Evolutionary conservation across 1,140 invertebrate genomes (phyloP), one percentile per base, ranked within the genome.

Genomic region (Euwallacea similis): DNA sequence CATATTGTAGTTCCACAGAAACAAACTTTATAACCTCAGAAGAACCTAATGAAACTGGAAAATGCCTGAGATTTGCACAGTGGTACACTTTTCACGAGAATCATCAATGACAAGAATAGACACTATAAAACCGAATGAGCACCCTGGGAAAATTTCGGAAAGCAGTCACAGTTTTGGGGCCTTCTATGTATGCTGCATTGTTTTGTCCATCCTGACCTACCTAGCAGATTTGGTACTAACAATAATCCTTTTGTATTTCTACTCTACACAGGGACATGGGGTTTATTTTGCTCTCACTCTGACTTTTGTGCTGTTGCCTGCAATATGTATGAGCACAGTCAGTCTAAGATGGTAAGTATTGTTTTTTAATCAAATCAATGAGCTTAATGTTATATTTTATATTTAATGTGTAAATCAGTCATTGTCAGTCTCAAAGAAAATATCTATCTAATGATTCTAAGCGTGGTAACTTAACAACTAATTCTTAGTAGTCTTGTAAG

Each of bases 231-330:
- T 84, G 56, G 78, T 73, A 50, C 77, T 84, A 71, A 79, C 82
- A 66, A 80, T 80, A 55, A 79, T 81, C 68, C 75, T 84, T 62
- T 74, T 83, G 15, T 83, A 83, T 72, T 78, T 81, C 71, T 84
- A 84, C 72, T 81, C 78, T 43, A 61, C 73, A 13, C 72, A 79
- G 58, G 77, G 79, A 33, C 72, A 79, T 73, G 80, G 81, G 54
- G 55, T 77, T 59, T 82, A 83, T 77, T 84, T 84, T 75, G 82
- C 80, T 21, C 73, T 84, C 58, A 84, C 83, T 21, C 77, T 84
- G 70, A 79, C 82, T 42, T 84, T 84, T 77, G 73, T 83, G 44
- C 73, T 83, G 46, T 70, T 84, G 71, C 82, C 83, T 65, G 81
- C 81, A 6, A 66, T 82, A 41, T 77, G 80, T 73, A 83, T 82